Conservation (phyloP, 37 sponge, comb jelly and placozoan genomes). For the Cliona cf. orientalis region DNA sequence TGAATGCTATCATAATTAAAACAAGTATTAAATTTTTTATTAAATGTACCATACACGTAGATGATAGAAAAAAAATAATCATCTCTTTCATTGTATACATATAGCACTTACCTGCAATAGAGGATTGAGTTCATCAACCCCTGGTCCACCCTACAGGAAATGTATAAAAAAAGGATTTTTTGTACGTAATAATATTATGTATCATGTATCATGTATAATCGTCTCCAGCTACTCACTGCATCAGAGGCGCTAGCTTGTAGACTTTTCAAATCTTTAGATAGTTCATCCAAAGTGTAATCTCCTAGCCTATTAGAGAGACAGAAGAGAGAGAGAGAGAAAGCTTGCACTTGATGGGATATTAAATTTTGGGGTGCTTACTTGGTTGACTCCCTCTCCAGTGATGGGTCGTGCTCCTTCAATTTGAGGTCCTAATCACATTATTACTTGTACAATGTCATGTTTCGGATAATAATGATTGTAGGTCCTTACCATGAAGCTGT, state of each 20-base stretch:
- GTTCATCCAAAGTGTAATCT: slow-evolving; percentile 43
- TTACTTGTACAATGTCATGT: neutral
- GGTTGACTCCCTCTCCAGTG: neutral
- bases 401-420: neutral
- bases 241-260: neutral
- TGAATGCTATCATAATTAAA: neutral
- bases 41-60: neutral
- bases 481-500: slow-evolving; percentile 11
- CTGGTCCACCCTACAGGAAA: too few species aligned
- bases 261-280: slow-evolving; percentile 34
- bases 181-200: neutral
- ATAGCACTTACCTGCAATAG: slow-evolving; percentile 57
- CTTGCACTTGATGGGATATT: neutral
- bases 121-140: slow-evolving; percentile 53
- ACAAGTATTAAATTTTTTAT: neutral
- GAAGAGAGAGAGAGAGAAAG: neutral
- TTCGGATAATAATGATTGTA: neutral
- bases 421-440: neutral
- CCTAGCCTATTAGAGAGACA: slow-evolving; percentile 45
- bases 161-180: neutral
- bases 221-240: too few species aligned
- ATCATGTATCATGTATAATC: neutral
- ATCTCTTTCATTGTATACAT: neutral
- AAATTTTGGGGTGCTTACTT: neutral
- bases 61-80: neutral